phyloP scores from a whole-genome alignment of 1,140 invertebrate species.

The Drosophila ironensis region DNA sequence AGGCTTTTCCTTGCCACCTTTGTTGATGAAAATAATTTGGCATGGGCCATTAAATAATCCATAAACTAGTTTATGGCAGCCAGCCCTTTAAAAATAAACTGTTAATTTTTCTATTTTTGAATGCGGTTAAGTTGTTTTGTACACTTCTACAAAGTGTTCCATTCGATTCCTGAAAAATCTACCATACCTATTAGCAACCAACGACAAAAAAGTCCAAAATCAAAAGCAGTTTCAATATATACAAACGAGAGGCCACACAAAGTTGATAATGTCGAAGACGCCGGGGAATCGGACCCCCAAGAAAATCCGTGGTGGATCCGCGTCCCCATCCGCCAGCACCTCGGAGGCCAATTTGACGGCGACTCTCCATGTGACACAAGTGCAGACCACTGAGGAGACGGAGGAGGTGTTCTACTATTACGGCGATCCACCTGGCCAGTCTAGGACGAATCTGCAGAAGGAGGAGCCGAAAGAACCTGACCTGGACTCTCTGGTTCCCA shows the following conservation, averaged over 20 bases:
- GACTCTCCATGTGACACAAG: constrained; percentile 10
- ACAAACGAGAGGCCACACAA: too few relatives aligned
- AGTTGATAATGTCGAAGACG: not conserved
- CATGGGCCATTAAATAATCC: too few relatives aligned
- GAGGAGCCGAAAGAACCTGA: not conserved
- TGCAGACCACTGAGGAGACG: not conserved
- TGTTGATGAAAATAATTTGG: too few relatives aligned
- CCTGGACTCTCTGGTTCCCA: not conserved
- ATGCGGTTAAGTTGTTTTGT: not conserved
- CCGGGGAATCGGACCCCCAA: not conserved
- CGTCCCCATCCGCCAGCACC: not conserved
- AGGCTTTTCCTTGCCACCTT: too few relatives aligned
- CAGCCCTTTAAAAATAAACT: constrained; percentile 1
- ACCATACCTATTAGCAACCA: too few relatives aligned
- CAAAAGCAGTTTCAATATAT: not conserved
- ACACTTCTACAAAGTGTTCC: not conserved
- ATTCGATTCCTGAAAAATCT: too few relatives aligned
- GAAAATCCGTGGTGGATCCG: not conserved
- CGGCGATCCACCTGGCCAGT: not conserved
- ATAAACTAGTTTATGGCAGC: not conserved
- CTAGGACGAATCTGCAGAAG: not conserved
- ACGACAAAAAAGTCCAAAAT: not conserved
- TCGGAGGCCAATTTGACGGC: constrained; percentile 4
- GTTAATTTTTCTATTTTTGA: constrained; percentile 10
- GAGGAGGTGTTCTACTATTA: not conserved